Evolutionary conservation across 2,113 vertebrate species (phyloP).

Genomic region (Todiramphus chloris): DNA sequence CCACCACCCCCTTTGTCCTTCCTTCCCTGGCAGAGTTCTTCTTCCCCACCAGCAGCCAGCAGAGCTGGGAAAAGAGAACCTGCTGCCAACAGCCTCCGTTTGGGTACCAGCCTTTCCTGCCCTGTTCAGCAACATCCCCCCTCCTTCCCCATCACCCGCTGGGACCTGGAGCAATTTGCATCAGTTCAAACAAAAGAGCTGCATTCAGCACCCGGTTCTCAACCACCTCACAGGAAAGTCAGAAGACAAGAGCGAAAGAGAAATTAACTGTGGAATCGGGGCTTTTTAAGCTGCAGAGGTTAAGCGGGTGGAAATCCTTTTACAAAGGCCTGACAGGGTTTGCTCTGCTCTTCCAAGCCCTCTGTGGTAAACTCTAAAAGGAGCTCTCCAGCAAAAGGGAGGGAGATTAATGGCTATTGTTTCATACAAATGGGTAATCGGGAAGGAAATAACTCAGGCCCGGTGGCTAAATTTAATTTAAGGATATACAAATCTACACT

Average conservation of each 20-base stretch:
- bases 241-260: background rate
- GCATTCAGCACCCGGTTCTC: background rate
- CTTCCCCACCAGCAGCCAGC: background rate
- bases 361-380: background rate
- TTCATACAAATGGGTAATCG: background rate
- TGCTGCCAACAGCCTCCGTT: background rate
- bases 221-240: background rate
- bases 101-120: background rate
- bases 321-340: background rate
- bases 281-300: background rate
- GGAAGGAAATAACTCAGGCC: background rate
- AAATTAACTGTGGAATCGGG: background rate
- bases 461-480: constrained; percentile 5
- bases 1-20: fast-evolving
- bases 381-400: background rate
- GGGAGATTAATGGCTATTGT: background rate
- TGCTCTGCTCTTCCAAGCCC: background rate
- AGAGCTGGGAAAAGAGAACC: background rate
- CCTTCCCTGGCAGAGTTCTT: background rate
- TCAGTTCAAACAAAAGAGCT: background rate
- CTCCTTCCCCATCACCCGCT: fast-evolving
- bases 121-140: background rate
- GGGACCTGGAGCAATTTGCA: background rate
- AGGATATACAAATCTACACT: background rate
- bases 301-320: background rate